These are phyloP conservation scores for Chiridota heheva DNA, from an alignment of 35 echinoderm and acorn worm species.

Conservation along the genomic window DNA sequence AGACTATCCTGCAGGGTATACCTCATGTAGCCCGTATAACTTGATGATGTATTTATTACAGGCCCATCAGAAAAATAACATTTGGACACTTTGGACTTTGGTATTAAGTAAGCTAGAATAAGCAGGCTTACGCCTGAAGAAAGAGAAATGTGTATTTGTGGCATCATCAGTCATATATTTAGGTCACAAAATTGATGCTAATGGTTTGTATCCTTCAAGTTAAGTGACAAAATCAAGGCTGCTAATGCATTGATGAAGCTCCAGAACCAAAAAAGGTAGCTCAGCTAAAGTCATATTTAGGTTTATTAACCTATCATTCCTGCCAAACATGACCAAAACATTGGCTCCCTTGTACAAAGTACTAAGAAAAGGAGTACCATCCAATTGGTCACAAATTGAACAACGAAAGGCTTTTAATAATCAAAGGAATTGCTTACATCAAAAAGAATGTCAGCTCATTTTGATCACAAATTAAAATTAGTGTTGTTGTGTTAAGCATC, in stretches of 20 bases:
- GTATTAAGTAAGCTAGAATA: conserved; percentile 34
- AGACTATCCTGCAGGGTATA: conserved; percentile 38
- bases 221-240: conserved; percentile 41
- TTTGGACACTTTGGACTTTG: background rate
- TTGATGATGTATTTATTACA: conserved; percentile 65
- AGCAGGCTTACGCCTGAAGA: conserved; percentile 32
- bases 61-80: conserved; percentile 21
- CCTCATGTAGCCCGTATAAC: conserved; percentile 2
- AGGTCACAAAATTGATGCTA: conserved; percentile 48
- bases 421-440: conserved; percentile 18
- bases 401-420: conserved; percentile 23
- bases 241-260: conserved; percentile 46
- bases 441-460: conserved; percentile 47
- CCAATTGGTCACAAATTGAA: conserved; percentile 30
- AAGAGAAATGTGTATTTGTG: conserved; percentile 54
- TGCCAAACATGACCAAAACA: background rate
- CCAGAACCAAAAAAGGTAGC: conserved; percentile 42
- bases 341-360: conserved; percentile 47
- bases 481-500: conserved; percentile 51
- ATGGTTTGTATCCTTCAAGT: conserved; percentile 46
- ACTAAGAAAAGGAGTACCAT: conserved; percentile 6
- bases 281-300: conserved; percentile 44
- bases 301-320: conserved; percentile 73
- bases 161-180: conserved; percentile 25
- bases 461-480: conserved; percentile 32